Conservation (phyloP, 2,888 invertebrate genomes). For the Acrocyrtus sp. region DNA sequence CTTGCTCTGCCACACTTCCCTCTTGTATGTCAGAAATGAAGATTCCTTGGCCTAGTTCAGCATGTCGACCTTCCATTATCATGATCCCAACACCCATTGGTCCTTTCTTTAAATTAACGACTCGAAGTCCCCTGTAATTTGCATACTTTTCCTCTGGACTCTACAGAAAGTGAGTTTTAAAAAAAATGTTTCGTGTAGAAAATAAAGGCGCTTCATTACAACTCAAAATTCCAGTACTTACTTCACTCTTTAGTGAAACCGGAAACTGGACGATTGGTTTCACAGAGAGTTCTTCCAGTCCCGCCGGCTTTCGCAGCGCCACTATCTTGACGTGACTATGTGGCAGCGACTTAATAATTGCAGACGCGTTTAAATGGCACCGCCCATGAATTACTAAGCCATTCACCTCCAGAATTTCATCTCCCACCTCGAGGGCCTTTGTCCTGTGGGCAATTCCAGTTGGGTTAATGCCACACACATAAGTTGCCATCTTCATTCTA, state of each 20-base stretch:
- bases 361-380: constrained; percentile 96
- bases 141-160: constrained; percentile 77
- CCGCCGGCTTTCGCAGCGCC: constrained; percentile 78
- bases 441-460: constrained; percentile 81
- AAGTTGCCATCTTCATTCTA: constrained; percentile 94
- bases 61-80: constrained; percentile 94
- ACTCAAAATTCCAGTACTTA: constrained; percentile 65
- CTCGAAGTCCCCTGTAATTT: constrained; percentile 81
- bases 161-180: no score
- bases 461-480: constrained; percentile 90
- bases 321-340: constrained; percentile 77
- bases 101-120: constrained; percentile 87
- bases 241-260: constrained; percentile 84
- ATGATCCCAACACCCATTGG: constrained; percentile 83
- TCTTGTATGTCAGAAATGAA: constrained; percentile 94
- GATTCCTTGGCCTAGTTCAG: constrained; percentile 90
- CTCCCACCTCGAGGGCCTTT: constrained; percentile 85
- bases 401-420: constrained; percentile 96
- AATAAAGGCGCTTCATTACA: not conserved
- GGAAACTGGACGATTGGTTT: constrained; percentile 89
- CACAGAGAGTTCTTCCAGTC: constrained; percentile 85
- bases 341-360: constrained; percentile 89
- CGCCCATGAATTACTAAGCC: constrained; percentile 88
- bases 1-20: constrained; percentile 88
- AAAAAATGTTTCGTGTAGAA: no score